phyloP scores from a whole-genome alignment of 2,888 invertebrate species.

The Drepana falcataria region DNA sequence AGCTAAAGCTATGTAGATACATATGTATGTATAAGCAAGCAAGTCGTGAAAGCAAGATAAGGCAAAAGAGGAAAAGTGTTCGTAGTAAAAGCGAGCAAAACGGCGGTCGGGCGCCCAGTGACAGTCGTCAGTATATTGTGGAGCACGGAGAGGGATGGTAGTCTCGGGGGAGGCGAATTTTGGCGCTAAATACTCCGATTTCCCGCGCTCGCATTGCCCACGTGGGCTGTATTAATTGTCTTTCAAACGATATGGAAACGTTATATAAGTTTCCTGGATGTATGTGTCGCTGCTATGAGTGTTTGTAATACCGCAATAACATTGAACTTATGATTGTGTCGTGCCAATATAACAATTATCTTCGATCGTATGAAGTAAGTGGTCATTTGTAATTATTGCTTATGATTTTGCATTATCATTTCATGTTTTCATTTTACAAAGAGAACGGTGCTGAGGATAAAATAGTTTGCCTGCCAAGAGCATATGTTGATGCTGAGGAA shows the following conservation, averaged over 20 bases:
- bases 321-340: conserved; percentile 62
- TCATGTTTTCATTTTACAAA: conserved; percentile 2
- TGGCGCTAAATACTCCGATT: conserved; percentile 56
- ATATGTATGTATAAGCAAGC: conserved; percentile 36
- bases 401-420: neutral
- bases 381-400: conserved; percentile 8
- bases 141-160: conserved; percentile 58
- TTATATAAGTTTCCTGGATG: conserved; percentile 26
- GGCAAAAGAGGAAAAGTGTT: conserved; percentile 66
- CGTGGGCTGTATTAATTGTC: conserved; percentile 44
- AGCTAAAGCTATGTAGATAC: conserved; percentile 49
- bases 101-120: conserved; percentile 52
- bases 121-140: conserved; percentile 66
- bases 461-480: no score
- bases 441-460: conserved; percentile 1
- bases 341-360: conserved; percentile 45
- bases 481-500: no score
- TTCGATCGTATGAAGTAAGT: conserved; percentile 63
- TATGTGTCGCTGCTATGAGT: conserved; percentile 36
- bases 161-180: conserved; percentile 49
- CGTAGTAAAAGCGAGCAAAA: conserved; percentile 61
- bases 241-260: conserved; percentile 30
- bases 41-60: conserved; percentile 62
- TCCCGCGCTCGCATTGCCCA: conserved; percentile 54
- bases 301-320: conserved; percentile 30